These are phyloP conservation scores for Thamnophis elegans DNA, from an alignment of 2,797 vertebrate genomes.

Conservation along the genomic window DNA sequence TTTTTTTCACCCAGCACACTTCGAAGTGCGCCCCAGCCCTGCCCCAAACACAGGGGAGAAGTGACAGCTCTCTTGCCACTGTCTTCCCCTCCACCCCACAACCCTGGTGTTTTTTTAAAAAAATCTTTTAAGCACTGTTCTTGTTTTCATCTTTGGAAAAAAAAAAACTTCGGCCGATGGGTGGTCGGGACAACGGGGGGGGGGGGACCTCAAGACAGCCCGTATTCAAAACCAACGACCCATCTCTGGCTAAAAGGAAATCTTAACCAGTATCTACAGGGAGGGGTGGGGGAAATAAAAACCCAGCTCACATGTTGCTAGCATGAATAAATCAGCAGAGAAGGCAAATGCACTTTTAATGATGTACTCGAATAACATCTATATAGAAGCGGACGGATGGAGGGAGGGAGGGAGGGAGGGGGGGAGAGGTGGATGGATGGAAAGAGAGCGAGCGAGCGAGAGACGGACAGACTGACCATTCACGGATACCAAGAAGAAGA, in stretches of 20 bases:
- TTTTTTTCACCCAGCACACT: not conserved
- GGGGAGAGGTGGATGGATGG: not conserved
- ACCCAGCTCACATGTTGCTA: constrained; percentile 18
- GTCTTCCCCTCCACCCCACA: not conserved
- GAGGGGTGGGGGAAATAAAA: not conserved
- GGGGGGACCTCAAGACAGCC: not conserved
- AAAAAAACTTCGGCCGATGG: not conserved
- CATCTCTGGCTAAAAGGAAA: constrained; percentile 22
- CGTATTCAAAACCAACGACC: not conserved
- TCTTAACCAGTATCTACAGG: not conserved
- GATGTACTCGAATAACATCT: not conserved
- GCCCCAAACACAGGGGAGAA: constrained; percentile 1
- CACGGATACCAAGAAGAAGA: constrained; percentile 10
- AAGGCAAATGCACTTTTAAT: not conserved
- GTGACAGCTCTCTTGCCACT: not conserved
- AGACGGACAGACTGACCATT: not conserved
- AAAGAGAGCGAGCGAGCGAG: not conserved
- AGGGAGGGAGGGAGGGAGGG: not conserved
- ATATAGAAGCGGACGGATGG: not conserved
- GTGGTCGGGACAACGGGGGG: constrained; percentile 17
- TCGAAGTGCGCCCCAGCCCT: constrained; percentile 11
- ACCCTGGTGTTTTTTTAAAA: too few species aligned
- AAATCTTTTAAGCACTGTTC: too few species aligned
- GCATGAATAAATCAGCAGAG: constrained; percentile 20
- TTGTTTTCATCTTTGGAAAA: too few species aligned